Base-by-base conservation (phyloP, 2,113 vertebrate species). In the Nerophis lumbriciformis region DNA sequence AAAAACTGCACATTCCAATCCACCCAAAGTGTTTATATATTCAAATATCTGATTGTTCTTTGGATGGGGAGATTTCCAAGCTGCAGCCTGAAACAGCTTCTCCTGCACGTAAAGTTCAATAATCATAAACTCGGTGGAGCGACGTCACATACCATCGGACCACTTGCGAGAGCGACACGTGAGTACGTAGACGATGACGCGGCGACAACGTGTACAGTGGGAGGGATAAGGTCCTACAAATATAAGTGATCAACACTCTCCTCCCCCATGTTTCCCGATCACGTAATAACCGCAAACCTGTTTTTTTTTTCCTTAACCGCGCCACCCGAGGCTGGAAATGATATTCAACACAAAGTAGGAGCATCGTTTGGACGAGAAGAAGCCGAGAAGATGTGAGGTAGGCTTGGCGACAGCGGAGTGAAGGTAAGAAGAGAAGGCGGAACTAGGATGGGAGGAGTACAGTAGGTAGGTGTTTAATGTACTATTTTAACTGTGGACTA, bases 161-260 rank as follows among this genome's bases (percentile, higher is more conserved):
- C 77, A 83, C 69, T 81, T 71, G 73, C 48, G 49, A 61, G 53
- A 65, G 64, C 19, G 50, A 64, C 36, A 42, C 58, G 13, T 39
- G 68, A 66, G 61, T 53, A 81, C 87, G 85, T 83, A 81, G 10
- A 73, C 55, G 57, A 77, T 92, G 90, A 92, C 90, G 90, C 79
- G 61, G 12, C 57, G 44, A 70, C 78, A 80, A 87, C 88, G 89
- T 90, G 61, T 82, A 58, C 73, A 88, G 87, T 89, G 89, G 90
- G 90, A 85, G 89, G 88, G 90, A 85, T 87, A 81, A 83, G 72
- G 68, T 73, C 75, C 74, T 86, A 90, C 85, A 88, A 88, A 90
- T 88, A 80, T 52, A 75, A 53, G 53, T 0, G 66, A 83, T 74
- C 84, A 44, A 57, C 16, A 61, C 68, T 69, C 63, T 58, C 71